A percentile compares a stretch with the other conserved stretches of the same genome.
Evolutionary conservation across 2,113 vertebrate species (phyloP).

Genomic region (Oplegnathus fasciatus): DNA sequence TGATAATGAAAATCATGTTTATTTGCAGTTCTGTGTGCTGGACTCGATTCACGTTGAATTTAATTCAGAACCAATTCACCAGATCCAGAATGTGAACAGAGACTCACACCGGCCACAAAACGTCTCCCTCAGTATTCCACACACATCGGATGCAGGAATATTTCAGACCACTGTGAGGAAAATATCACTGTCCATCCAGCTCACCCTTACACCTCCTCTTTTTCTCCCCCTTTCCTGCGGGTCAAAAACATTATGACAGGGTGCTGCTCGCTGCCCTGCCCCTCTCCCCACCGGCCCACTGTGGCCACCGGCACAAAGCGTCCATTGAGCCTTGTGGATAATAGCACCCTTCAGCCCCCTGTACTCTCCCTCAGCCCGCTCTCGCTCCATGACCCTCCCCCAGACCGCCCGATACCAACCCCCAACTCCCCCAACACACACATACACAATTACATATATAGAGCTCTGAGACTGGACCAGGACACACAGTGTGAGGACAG

Average conservation of each 20-base stretch:
- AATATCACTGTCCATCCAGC: background rate
- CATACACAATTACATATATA: slow-evolving; percentile 18
- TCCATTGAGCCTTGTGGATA: slow-evolving; percentile 81
- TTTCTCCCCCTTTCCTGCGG: slow-evolving; percentile 16
- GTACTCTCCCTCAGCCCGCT: slow-evolving; percentile 26
- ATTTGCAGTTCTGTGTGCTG: too few relatives aligned
- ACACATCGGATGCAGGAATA: background rate
- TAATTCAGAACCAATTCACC: too few relatives aligned
- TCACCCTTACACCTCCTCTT: background rate
- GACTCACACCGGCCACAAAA: background rate
- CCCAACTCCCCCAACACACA: slow-evolving; percentile 7
- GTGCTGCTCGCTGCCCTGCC: slow-evolving; percentile 51
- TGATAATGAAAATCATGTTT: too few relatives aligned
- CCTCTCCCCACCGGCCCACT: slow-evolving; percentile 39
- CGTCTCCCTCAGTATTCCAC: background rate
- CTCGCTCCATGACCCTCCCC: slow-evolving; percentile 53
- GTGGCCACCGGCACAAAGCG: slow-evolving; percentile 73
- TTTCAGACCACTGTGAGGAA: too few relatives aligned
- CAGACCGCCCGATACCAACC: slow-evolving; percentile 36
- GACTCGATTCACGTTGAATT: too few relatives aligned
- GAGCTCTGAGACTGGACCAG: slow-evolving; percentile 2
- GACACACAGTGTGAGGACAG: background rate
- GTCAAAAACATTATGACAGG: slow-evolving; percentile 79
- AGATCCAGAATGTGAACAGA: too few relatives aligned
- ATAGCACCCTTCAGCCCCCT: slow-evolving; percentile 80